Evolutionary conservation across 2,888 invertebrate genomes (phyloP).

Genomic region (Ctenicera cuprea): DNA sequence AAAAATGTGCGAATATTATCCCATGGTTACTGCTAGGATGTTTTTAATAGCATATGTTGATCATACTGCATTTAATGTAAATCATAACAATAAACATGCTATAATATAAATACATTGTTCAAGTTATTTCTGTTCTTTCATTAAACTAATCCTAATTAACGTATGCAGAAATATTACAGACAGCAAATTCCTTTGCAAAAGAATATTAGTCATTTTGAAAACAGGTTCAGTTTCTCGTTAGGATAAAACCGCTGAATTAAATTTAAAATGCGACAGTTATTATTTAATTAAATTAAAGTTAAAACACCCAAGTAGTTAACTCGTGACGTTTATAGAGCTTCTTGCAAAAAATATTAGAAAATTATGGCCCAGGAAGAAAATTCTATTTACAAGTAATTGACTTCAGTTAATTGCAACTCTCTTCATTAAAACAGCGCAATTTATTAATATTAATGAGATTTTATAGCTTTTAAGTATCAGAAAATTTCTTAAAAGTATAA

Average conservation of each 20-base stretch:
- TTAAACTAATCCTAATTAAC: no score
- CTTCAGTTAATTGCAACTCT: background rate
- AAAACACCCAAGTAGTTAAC: slow-evolving; percentile 4
- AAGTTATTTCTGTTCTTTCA: no score
- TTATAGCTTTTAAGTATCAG: no score
- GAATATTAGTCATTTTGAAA: slow-evolving; percentile 1
- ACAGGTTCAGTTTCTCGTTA: background rate
- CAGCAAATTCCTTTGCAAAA: background rate
- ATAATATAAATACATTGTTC: no score
- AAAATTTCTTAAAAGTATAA: no score
- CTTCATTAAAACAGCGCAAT: background rate
- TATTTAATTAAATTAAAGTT: slow-evolving; percentile 15
- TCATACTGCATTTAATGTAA: no score
- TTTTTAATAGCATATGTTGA: no score
- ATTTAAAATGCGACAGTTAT: background rate
- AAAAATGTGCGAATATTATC: no score
- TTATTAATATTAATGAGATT: no score
- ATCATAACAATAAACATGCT: no score
- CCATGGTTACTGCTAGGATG: no score
- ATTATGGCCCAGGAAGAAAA: background rate
- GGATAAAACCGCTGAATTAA: background rate
- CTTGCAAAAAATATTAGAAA: background rate
- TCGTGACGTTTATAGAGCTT: background rate
- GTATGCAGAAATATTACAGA: no score
- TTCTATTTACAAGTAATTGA: background rate